Base-by-base conservation (phyloP, 2,113 vertebrate genomes). In the Rynchops niger region DNA sequence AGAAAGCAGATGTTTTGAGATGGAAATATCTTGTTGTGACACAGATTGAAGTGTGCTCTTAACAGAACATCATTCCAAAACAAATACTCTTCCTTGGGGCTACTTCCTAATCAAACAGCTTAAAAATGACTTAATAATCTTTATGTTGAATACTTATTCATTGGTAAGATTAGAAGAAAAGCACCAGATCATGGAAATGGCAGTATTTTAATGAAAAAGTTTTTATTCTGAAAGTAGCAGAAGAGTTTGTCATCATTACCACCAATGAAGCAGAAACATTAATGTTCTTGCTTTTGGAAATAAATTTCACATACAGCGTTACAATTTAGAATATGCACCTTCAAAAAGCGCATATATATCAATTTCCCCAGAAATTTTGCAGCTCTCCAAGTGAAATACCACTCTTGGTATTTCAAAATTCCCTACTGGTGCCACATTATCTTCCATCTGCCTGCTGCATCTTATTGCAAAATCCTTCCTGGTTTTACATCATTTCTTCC, bases 41-140 rank as follows among this genome's bases (percentile, higher is more conserved):
- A 85, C 16, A 80, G 73, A 72, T 9, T 85, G 43, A 88, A 88
- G 45, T 13, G 29, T 70, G 27, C 17, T 73, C 12, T 82, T 90
- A 79, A 43, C 29, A 61, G 40, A 86, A 73, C 27, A 40, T 42
- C 0, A 65, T 79, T 88, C 40, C 62, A 90, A 93, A 93, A 63
- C 13, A 85, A 89, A 82, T 56, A 45, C 9, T 70, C 5, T 82
- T 93, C 22, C 66, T 22, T 69, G 74, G 62, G 40, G 43, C 53
- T 72, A 50, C 42, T 94, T 93, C 15, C 58, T 73, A 38, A 95
- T 72, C 34, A 87, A 93, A 93, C 82, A 82, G 43, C 30, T 96
- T 66, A 71, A 93, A 87, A 88, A 62, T 38, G 0, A 81, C 69
- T 72, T 86, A 86, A 55, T 83, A 45, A 42, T 86, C 76, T 70